Conservation (phyloP, 2,888 invertebrate genomes). For the Tetranychus truncatus region DNA sequence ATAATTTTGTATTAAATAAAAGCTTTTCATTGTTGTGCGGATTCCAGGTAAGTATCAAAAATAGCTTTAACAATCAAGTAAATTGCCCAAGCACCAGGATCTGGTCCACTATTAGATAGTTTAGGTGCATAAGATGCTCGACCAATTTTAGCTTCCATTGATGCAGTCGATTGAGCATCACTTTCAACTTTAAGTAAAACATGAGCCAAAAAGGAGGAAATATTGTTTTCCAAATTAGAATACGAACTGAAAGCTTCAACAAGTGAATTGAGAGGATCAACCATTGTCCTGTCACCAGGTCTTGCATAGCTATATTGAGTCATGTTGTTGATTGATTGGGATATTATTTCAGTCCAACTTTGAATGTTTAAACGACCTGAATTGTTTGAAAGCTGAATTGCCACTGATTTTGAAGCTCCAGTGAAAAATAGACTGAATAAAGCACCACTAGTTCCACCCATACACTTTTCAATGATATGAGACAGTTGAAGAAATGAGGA, state of each 20-base stretch:
- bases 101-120: conserved; percentile 37
- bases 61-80: conserved; percentile 45
- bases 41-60: neutral
- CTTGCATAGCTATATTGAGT: conserved; percentile 51
- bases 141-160: conserved; percentile 44
- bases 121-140: conserved; percentile 49
- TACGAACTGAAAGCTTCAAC: neutral
- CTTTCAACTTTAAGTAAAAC: neutral
- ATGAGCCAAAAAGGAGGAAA: neutral
- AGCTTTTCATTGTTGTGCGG: neutral
- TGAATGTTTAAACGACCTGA: neutral
- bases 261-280: conserved; percentile 30
- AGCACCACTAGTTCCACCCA: conserved; percentile 63
- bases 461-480: conserved; percentile 42
- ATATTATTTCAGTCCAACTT: conserved; percentile 19
- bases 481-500: conserved; percentile 28
- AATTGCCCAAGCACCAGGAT: conserved; percentile 51
- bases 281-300: conserved; percentile 57
- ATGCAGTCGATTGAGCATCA: conserved; percentile 31
- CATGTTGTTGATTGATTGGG: conserved; percentile 41
- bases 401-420: conserved; percentile 37
- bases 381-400: neutral
- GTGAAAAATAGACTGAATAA: conserved; percentile 57
- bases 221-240: neutral
- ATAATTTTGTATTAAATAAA: no score